Evolutionary conservation across 2,888 invertebrate genomes (phyloP), one percentile per base, ranked within the genome.

Genomic region (Archips crataeganus): DNA sequence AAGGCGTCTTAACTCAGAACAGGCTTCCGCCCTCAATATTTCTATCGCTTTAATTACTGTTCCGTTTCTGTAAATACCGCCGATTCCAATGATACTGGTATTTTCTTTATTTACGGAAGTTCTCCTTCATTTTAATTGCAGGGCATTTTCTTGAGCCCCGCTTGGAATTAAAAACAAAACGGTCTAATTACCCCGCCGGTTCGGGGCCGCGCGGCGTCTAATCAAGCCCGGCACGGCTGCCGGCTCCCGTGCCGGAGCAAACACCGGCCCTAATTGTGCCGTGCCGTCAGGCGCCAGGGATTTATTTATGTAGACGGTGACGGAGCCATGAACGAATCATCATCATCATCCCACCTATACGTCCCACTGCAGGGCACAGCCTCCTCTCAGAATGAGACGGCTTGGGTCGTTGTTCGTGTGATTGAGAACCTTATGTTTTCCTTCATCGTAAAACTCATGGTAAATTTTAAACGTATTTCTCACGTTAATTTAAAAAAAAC

Each of bases 111-210:
- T 73, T 73, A 73, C 59, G 59, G 73, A 64, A 64, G 68, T 72
- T 73, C 68, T 64, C 71, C 71, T 69, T 69, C 74, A 70, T 74
- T 74, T 70, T 70, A 74, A 74, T 74, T 70, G 65, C 69, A 51
- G 49, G 61, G 65, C 68, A 51, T 69, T 72, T 73, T 65, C 69
- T 74, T 74, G 73, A 61, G 71, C 70, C 70, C 34, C 65, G 62
- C 45, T 47, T 39, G 74, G 74, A 51, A 74, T 74, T 74, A 74
- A 74, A 74, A 74, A 74, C 73, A 63, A 68, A 69, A 74, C 69
- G 32, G 15, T 60, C 51, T 74, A 74, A 74, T 70, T 74, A 54
- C 74, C 71, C 72, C 51, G 57, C n/a, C 65, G 65, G 39, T 32
- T 51, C 39, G n/a, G 39, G 47, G 47, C 57, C 49, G 51, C 23